Evolutionary conservation across 2,113 vertebrate species (phyloP), one percentile per base, ranked within the genome.

Genomic region (Stomatorhinus ivindoensis): DNA sequence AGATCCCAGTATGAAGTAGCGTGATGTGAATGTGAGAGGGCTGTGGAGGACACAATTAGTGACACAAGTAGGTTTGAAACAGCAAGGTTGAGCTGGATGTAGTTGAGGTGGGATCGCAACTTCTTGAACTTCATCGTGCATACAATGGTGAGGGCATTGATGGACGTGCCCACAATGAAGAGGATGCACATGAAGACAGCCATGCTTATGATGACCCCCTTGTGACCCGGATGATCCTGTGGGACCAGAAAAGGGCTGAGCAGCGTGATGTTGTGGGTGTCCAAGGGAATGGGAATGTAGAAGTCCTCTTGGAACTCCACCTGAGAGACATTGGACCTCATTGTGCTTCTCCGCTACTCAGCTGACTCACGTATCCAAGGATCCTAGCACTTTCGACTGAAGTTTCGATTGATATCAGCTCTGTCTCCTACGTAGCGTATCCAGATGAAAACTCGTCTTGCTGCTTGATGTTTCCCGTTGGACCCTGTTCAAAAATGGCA

Each of bases 21-120:
- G 95, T 89, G 91, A 91, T 42, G 88, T 90, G 91, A 96, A 97
- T 93, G 93, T 94, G 90, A 93, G 94, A 94, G 95, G 91, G 94
- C 93, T 8, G 95, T 93, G 91, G 94, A 95, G 88, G 95, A 96
- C 47, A 95, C 96, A 2, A 95, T 55, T 21, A 87, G 65, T 69
- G 95, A 73, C 0, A 96, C 95, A 0, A 96, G 21, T n/a, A 97
- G 94, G 92, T 97, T 96, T 21, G 96, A 89, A 21, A 95, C 44
- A 0, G 96, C 94, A 93, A 96, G 44, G 94, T 97, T 97, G 44
- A 96, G 95, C 91, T 97, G 93, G 93, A 97, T 96, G 95, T 96
- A 96, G 95, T 96, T 97, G 73, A 97, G 95, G 88, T 96, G 95
- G 19, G 96, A 96, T 3, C 95, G 92, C 1, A 97, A 94, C 92